Percentiles rank a stretch among this genome's conserved stretches.
phyloP scores from a whole-genome alignment of 2,113 vertebrate species.

The Oncorhynchus mykiss region DNA sequence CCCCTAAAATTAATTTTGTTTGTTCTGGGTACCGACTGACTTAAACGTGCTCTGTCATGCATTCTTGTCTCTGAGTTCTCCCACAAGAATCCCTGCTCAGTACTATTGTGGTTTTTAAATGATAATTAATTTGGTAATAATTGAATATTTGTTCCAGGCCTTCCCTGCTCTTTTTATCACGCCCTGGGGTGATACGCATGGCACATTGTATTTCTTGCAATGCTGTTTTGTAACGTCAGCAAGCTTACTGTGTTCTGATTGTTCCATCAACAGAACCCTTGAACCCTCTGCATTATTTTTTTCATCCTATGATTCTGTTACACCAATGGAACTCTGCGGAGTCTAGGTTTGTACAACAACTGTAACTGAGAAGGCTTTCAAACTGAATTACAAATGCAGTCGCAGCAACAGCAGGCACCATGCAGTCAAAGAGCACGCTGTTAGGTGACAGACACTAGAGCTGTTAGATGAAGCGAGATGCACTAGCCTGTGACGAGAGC shows the following conservation, averaged over 20 bases:
- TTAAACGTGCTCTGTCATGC: conserved; percentile 19
- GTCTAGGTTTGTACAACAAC: conserved; percentile 5
- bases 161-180: background rate
- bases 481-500: background rate
- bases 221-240: too few relatives aligned
- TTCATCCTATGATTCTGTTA: background rate
- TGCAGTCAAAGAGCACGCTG: conserved; percentile 25
- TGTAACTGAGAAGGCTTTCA: conserved; percentile 14
- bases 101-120: conserved; percentile 33
- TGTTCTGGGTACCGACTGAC: background rate
- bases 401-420: background rate
- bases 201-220: conserved; percentile 20
- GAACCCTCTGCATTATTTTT: background rate
- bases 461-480: conserved; percentile 35
- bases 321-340: background rate
- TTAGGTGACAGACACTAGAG: conserved; percentile 25
- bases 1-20: conserved; percentile 1
- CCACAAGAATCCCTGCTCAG: conserved; percentile 28
- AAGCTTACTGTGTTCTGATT: conserved; percentile 12
- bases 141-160: conserved; percentile 12
- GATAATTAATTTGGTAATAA: conserved; percentile 16
- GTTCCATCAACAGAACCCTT: too few relatives aligned
- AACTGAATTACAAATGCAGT: conserved; percentile 31
- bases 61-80: conserved; percentile 32
- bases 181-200: background rate